These are phyloP conservation scores for Halcyon senegalensis DNA, from an alignment of 2,113 vertebrate genomes.

Conservation along the genomic window DNA sequence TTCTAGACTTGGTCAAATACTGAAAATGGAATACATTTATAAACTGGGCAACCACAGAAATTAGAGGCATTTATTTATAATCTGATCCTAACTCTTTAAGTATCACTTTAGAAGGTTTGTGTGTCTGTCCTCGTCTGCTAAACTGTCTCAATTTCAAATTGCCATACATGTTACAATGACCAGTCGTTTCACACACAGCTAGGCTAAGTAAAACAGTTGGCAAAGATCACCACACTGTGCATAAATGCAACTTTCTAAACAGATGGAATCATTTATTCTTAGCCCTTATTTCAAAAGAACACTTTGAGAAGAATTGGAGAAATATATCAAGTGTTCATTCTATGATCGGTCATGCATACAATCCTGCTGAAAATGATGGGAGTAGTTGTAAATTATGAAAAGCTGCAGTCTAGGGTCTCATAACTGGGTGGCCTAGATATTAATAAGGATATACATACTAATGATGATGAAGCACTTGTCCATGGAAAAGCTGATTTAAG, in stretches of 20 bases:
- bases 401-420: slow-evolving; percentile 34
- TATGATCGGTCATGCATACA: slow-evolving; percentile 16
- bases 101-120: background rate
- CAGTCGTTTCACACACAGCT: background rate
- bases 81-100: background rate
- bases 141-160: background rate
- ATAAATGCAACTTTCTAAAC: background rate
- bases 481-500: slow-evolving; percentile 76
- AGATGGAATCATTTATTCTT: slow-evolving; percentile 15
- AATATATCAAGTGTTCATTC: slow-evolving; percentile 1
- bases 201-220: background rate
- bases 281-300: slow-evolving; percentile 16
- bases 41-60: background rate
- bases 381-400: slow-evolving; percentile 54
- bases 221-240: background rate
- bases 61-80: background rate
- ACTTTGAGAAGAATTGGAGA: background rate
- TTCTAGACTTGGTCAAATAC: background rate
- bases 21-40: background rate
- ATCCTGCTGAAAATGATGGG: slow-evolving; percentile 19
- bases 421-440: slow-evolving; percentile 74
- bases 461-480: slow-evolving; percentile 80
- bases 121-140: background rate
- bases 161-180: background rate
- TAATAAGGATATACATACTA: slow-evolving; percentile 79